Evolutionary conservation across 2,797 vertebrate species (phyloP).

Genomic region (Sparidentex hasta): DNA sequence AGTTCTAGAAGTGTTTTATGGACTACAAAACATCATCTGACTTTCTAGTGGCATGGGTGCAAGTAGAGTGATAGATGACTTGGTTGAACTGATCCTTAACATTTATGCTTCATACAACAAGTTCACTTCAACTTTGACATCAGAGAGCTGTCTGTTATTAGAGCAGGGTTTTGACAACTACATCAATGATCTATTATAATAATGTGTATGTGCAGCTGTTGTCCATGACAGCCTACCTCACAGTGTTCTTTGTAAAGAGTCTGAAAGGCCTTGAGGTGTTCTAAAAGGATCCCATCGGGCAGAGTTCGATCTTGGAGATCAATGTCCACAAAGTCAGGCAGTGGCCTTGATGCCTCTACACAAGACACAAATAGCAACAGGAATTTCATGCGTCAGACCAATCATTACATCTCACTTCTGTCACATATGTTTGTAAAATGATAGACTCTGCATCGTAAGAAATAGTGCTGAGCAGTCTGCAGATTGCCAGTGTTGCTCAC

Average conservation of each 20-base stretch:
- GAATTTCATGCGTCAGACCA: not conserved
- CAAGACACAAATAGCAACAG: slow-evolving; percentile 1
- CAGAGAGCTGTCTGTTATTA: not conserved
- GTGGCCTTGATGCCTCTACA: slow-evolving; percentile 88
- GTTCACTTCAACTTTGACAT: not conserved
- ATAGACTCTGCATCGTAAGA: not conserved
- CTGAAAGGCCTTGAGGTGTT: slow-evolving; percentile 92
- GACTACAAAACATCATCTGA: too few species aligned
- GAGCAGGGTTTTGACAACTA: not conserved
- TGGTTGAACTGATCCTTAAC: too few species aligned
- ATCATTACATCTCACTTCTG: not conserved
- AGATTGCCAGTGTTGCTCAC: slow-evolving; percentile 79
- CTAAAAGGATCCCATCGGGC: slow-evolving; percentile 88
- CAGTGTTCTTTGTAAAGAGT: slow-evolving; percentile 94
- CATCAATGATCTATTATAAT: not conserved
- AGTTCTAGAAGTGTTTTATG: too few species aligned
- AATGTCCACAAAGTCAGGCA: slow-evolving; percentile 90
- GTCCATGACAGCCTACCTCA: slow-evolving; percentile 84
- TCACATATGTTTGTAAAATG: not conserved
- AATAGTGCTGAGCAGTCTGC: not conserved
- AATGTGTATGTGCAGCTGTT: not conserved
- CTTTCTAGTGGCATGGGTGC: too few species aligned
- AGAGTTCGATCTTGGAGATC: slow-evolving; percentile 88
- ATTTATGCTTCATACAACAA: not conserved
- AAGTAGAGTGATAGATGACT: too few species aligned